Evolutionary conservation across 2,113 vertebrate genomes (phyloP).

Genomic region (Sinocyclocheilus rhinocerous): DNA sequence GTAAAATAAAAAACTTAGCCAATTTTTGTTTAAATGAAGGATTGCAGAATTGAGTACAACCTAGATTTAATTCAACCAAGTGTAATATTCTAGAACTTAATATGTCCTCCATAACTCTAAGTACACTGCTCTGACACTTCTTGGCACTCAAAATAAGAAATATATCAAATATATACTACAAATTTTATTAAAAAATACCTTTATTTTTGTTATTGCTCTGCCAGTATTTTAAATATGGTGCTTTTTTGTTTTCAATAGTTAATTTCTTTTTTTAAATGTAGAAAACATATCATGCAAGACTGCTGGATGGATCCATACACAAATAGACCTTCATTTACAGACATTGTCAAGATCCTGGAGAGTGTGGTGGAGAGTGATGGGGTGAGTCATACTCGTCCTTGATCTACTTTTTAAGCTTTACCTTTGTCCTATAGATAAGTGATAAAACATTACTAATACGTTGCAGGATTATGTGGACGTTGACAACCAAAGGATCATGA

Average conservation of each 20-base stretch:
- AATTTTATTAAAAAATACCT: too few relatives aligned
- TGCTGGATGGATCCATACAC: slow-evolving; percentile 73
- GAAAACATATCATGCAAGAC: slow-evolving; percentile 71
- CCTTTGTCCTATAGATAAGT: slow-evolving; percentile 21
- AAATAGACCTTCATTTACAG: slow-evolving; percentile 69
- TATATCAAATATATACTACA: too few relatives aligned
- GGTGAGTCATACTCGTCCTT: slow-evolving; percentile 58
- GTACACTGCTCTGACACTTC: too few relatives aligned
- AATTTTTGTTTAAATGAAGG: too few relatives aligned
- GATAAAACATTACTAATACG: slow-evolving; percentile 21
- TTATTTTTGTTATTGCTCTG: too few relatives aligned
- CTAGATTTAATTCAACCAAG: too few relatives aligned
- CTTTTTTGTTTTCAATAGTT: neutral
- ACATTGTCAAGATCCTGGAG: slow-evolving; percentile 70
- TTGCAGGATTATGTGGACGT: slow-evolving; percentile 76
- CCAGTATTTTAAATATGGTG: neutral
- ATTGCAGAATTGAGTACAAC: too few relatives aligned
- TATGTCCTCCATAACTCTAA: too few relatives aligned
- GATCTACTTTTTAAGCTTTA: neutral
- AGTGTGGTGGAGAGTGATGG: slow-evolving; percentile 71
- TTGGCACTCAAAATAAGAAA: too few relatives aligned
- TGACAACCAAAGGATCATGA: slow-evolving; percentile 50
- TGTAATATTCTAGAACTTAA: too few relatives aligned
- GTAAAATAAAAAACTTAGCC: too few relatives aligned
- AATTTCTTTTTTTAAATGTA: slow-evolving; percentile 45